phyloP scores from a whole-genome alignment of 2,113 vertebrate genomes.

The Bucco capensis region DNA sequence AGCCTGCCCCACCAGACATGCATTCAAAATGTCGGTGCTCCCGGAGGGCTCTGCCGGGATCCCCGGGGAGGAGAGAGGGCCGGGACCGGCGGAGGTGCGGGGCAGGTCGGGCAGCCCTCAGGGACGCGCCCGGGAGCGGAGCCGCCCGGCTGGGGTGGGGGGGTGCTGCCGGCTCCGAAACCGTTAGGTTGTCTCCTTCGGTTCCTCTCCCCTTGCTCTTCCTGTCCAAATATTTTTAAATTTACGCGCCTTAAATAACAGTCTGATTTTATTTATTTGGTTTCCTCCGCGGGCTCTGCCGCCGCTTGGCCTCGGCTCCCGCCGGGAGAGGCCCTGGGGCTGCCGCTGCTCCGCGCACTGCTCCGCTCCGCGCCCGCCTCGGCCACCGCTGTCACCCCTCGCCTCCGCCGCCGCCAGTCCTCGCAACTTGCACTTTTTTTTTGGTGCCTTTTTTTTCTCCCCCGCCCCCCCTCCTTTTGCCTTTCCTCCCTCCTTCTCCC shows the following conservation, averaged over 20 bases:
- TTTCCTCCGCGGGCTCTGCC: constrained; percentile 51
- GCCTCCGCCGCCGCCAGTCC: background rate
- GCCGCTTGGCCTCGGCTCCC: background rate
- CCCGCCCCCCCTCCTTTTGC: accelerated
- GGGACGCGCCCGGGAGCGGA: background rate
- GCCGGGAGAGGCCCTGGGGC: background rate
- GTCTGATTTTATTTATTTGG: constrained; percentile 66
- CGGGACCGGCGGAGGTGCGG: background rate
- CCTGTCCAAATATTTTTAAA: constrained; percentile 81
- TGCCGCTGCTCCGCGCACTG: background rate
- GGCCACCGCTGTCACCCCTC: background rate
- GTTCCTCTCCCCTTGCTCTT: constrained; percentile 75
- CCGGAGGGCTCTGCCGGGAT: background rate
- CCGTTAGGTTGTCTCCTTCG: constrained; percentile 67
- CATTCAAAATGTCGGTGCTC: constrained; percentile 60
- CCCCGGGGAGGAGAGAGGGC: background rate
- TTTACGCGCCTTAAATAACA: constrained; percentile 80
- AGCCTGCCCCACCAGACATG: background rate
- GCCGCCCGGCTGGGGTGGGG: background rate
- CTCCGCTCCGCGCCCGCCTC: background rate
- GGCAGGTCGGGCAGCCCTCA: background rate
- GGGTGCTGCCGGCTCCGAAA: constrained; percentile 33
- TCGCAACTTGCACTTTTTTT: background rate
- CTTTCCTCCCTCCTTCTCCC: background rate
- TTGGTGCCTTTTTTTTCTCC: background rate